Conservation (phyloP, 2,888 invertebrate species). For the Drosophila monieri region DNA sequence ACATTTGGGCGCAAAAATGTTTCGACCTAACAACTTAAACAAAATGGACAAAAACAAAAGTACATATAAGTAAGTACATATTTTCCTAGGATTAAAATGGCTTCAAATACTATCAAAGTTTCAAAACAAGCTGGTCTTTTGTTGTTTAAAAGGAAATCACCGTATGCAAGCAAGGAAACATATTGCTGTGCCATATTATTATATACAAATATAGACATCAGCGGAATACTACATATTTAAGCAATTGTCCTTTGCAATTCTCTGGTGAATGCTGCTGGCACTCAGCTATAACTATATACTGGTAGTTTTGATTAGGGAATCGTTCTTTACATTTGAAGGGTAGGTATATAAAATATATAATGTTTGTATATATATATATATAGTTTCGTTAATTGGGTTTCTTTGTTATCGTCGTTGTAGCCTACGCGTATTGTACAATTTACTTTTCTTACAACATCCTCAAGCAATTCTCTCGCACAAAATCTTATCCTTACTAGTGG, state of each 20-base stretch:
- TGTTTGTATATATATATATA: conserved; percentile 46
- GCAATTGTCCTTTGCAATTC: conserved; percentile 49
- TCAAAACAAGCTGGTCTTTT: conserved; percentile 1
- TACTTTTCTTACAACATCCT: conserved; percentile 32
- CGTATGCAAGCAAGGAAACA: conserved; percentile 21
- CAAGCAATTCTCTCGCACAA: conserved; percentile 22
- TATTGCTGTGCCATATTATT: conserved; percentile 9
- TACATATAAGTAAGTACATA: conserved; percentile 14
- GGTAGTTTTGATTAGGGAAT: conserved; percentile 15
- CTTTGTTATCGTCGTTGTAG: conserved; percentile 54
- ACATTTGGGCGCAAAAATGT: conserved; percentile 28
- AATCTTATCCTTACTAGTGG: conserved; percentile 29
- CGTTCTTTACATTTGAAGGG: conserved; percentile 54
- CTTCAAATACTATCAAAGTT: conserved; percentile 1
- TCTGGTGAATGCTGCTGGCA: conserved; percentile 17
- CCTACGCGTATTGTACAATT: conserved; percentile 59
- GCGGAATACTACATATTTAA: conserved; percentile 29
- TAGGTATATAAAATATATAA: conserved; percentile 77
- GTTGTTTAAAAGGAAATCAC: conserved; percentile 13
- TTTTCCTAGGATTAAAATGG: conserved; percentile 10
- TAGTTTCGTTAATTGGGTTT: conserved; percentile 53
- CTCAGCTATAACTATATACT: conserved; percentile 30
- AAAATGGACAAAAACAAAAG: conserved; percentile 18
- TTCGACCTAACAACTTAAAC: conserved; percentile 28
- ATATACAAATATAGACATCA: conserved; percentile 18